These are phyloP conservation scores for Sterrhoptilus dennistouni DNA, from an alignment of 2,113 vertebrate genomes.

Conservation along the genomic window DNA sequence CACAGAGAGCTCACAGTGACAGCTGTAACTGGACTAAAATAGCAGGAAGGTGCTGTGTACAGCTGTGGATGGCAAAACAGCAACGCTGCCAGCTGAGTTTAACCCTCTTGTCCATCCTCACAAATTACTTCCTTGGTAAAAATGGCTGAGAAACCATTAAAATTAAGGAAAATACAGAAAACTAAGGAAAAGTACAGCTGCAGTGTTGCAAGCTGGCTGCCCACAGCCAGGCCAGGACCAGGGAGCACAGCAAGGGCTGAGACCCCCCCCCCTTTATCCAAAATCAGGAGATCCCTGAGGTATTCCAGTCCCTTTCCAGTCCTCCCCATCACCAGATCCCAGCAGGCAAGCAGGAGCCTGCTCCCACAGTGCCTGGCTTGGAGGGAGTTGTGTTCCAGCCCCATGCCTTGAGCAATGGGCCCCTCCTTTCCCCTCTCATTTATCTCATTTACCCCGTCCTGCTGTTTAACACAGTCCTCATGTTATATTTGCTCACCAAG, in stretches of 20 bases:
- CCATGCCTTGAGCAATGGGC: background rate
- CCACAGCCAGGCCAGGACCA: accelerated
- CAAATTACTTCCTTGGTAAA: background rate
- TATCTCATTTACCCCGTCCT: background rate
- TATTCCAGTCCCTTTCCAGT: background rate
- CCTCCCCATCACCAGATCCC: background rate
- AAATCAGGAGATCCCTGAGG: background rate
- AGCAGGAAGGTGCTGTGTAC: background rate
- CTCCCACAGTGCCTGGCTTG: accelerated
- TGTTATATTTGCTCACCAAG: background rate
- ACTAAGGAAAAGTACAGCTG: background rate
- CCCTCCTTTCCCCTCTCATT: background rate
- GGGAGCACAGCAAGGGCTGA: background rate
- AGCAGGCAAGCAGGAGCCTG: background rate
- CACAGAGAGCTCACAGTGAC: background rate
- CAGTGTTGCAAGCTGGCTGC: background rate
- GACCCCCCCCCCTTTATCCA: accelerated
- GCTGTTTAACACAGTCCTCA: background rate
- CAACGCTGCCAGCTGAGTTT: accelerated
- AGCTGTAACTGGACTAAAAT: background rate
- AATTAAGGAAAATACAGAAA: background rate
- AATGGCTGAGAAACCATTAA: background rate
- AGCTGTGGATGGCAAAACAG: background rate
- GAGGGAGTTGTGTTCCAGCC: background rate
- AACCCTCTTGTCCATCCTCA: background rate